These are phyloP conservation scores for Eonycteris spelaea DNA, from an alignment of 2,113 vertebrate genomes.

Conservation along the genomic window DNA sequence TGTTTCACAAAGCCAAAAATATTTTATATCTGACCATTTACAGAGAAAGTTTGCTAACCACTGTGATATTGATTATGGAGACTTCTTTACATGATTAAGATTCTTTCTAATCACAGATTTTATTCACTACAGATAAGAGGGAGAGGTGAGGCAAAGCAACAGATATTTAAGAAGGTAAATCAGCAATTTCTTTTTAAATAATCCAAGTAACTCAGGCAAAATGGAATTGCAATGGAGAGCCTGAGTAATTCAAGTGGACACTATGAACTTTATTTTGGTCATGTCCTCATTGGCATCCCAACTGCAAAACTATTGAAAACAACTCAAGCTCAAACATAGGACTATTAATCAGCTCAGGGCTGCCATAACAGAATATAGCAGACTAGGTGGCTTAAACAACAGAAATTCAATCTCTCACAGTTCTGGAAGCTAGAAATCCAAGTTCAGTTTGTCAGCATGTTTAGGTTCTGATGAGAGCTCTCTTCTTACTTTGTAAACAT, in stretches of 20 bases:
- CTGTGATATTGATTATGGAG: neutral
- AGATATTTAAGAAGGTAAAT: neutral
- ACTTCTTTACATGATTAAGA: slow-evolving; percentile 16
- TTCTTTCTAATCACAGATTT: neutral
- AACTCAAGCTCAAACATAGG: neutral
- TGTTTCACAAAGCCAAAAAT: slow-evolving; percentile 14
- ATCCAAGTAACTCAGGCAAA: neutral
- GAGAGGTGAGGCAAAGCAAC: neutral
- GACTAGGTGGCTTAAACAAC: neutral
- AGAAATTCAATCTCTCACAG: neutral
- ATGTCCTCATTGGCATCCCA: neutral
- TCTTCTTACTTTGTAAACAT: neutral
- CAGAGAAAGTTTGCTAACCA: neutral
- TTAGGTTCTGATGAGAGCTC: neutral
- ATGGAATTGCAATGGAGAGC: neutral
- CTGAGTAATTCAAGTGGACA: neutral
- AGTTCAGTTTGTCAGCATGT: neutral
- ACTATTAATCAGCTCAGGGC: neutral
- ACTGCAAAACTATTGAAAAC: neutral
- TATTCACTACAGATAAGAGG: neutral
- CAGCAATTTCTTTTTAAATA: neutral
- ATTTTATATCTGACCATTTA: neutral
- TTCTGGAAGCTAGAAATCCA: neutral
- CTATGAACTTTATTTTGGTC: neutral
- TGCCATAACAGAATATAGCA: neutral